Base-by-base conservation (phyloP, 2,797 vertebrate species). In the Hyperoplus lanceolatus region DNA sequence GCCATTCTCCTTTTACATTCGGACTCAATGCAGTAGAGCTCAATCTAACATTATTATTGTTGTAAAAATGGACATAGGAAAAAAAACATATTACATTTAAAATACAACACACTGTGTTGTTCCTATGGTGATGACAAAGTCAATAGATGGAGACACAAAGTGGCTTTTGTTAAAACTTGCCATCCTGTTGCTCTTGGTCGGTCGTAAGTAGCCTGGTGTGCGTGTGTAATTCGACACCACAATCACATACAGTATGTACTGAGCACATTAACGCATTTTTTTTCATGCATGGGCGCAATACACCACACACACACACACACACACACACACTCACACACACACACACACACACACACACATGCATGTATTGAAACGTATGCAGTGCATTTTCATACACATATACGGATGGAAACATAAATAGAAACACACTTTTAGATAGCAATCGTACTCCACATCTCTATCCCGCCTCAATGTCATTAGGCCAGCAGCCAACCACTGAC, bases 391-490 rank as follows among this genome's bases (percentile, higher is more conserved):
- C 60, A 64, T 61, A 70, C 72, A 56, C 73, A 77, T 38, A 57
- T 46, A 73, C 70, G 70, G 49, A 54, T 68, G 74, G 72, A 83
- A 70, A 76, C 58, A 67, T 51, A 80, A 63, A 80, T 73, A 73
- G 29, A 29, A 50, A 64, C 81, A 55, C 76, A 56, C 51, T 71
- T 53, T 8, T 16, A 89, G 90, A 93, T 90, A 88, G 87, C 4
- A 70, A 93, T 93, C 90, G 61, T 38, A 48, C 73, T 77, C 73
- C 75, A 80, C 57, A 73, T 81, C 79, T 65, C 77, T 36, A 15
- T 69, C 79, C 84, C 38, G 87, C 88, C 82, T 81, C 13, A 54
- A 21, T 71, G 82, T 82, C 87, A 93, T 93, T 91, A 92, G 83
- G 84, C 87, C n/a, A 14, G 63, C 86, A 59, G 90, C 90, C 90